These are phyloP conservation scores for Dendrocopos noguchii DNA, from an alignment of 2,113 vertebrate genomes.

Conservation along the genomic window DNA sequence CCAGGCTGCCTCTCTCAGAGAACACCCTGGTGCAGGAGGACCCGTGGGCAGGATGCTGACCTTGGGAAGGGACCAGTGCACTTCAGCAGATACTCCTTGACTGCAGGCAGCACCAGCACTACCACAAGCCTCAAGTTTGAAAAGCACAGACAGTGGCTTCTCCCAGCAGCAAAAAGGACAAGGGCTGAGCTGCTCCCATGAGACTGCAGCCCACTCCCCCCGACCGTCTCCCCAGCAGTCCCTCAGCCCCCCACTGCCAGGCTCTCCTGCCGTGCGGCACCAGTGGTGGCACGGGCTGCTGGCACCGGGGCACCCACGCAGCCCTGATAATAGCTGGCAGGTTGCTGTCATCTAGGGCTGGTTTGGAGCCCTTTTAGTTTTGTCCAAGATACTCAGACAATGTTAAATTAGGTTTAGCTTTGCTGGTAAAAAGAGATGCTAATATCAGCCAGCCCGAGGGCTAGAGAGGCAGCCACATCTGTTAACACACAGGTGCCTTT, in stretches of 20 bases:
- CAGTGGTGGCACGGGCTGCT: rapidly evolving
- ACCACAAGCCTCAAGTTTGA: not conserved
- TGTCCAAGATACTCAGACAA: not conserved
- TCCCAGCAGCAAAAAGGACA: not conserved
- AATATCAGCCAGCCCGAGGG: not conserved
- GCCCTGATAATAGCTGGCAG: not conserved
- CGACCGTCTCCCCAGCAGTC: not conserved
- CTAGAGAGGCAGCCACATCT: not conserved
- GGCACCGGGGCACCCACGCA: not conserved
- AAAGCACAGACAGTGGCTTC: not conserved
- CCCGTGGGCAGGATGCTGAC: not conserved
- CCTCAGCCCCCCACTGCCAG: not conserved
- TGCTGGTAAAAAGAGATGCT: not conserved
- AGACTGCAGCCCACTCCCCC: not conserved
- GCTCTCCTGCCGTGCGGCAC: not conserved
- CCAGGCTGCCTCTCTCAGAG: not conserved
- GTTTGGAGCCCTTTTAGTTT: not conserved
- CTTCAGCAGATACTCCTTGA: not conserved
- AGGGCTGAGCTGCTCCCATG: not conserved
- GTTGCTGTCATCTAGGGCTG: not conserved
- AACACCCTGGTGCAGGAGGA: not conserved
- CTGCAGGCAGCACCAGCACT: not conserved
- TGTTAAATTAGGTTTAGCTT: constrained; percentile 2
- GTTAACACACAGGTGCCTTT: not conserved
- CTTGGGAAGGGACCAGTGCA: rapidly evolving